Conservation (phyloP, 2,888 invertebrate species). For the Nymphalis polychloros region DNA sequence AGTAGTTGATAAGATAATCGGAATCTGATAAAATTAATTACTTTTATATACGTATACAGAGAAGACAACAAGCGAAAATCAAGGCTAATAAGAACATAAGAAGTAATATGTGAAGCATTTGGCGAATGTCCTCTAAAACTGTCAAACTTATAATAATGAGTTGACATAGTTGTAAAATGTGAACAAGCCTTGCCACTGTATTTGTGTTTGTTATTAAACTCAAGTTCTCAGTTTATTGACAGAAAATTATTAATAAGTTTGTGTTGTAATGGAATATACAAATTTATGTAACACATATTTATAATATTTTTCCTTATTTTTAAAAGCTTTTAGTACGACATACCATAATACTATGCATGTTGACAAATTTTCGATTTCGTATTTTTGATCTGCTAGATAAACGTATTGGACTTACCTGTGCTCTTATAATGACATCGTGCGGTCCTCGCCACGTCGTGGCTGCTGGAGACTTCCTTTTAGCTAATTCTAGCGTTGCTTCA, state of each 20-base stretch:
- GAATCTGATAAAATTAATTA: too few species aligned
- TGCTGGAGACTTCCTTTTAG: constrained; percentile 83
- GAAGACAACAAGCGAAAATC: not conserved
- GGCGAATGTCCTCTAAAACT: constrained; percentile 18
- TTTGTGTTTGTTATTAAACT: constrained; percentile 4
- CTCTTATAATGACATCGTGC: constrained; percentile 79
- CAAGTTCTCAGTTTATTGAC: constrained; percentile 6
- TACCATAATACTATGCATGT: constrained; percentile 28
- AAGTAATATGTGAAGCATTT: not conserved
- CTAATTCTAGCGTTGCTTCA: constrained; percentile 85
- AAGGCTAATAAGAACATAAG: too few species aligned
- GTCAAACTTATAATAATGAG: constrained; percentile 15
- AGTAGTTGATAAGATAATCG: too few species aligned
- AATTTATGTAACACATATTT: constrained; percentile 12
- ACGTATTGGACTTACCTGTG: constrained; percentile 64
- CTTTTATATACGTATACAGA: too few species aligned
- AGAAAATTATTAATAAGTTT: not conserved
- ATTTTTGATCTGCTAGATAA: constrained; percentile 4
- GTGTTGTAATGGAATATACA: constrained; percentile 23
- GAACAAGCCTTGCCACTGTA: not conserved
- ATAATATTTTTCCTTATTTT: constrained; percentile 10
- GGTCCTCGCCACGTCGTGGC: constrained; percentile 82
- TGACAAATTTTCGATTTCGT: constrained; percentile 22
- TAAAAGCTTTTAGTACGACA: constrained; percentile 21
- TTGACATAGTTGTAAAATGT: constrained; percentile 10